These are phyloP conservation scores for Eulemur coronatus DNA, from an alignment of 2,797 vertebrate species.

Conservation along the genomic window DNA sequence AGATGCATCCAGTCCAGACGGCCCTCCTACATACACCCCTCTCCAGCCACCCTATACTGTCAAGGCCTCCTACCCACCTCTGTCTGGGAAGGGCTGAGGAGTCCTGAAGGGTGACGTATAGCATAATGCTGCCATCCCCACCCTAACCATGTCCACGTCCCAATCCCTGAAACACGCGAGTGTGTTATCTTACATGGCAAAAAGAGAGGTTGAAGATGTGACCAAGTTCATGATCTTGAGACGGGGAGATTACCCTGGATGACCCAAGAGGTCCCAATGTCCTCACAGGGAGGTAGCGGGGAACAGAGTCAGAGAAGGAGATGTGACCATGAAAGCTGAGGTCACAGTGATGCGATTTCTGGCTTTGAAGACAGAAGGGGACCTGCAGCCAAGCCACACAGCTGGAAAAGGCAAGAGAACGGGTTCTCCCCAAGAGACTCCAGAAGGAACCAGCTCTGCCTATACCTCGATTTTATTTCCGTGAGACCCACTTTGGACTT, in stretches of 20 bases:
- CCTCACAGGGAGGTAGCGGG: background rate
- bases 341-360: background rate
- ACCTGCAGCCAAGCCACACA: background rate
- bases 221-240: background rate
- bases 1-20: background rate
- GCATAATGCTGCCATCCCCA: too few species aligned
- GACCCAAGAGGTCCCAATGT: background rate
- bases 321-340: fast-evolving
- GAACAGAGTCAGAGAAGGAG: background rate
- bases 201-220: background rate
- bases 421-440: background rate
- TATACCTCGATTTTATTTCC: background rate
- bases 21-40: background rate
- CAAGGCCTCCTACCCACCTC: background rate
- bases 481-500: background rate
- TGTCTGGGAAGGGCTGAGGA: background rate
- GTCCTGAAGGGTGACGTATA: background rate
- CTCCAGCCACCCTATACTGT: background rate
- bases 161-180: background rate
- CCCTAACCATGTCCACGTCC: background rate
- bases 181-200: background rate
- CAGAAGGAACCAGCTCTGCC: background rate
- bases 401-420: background rate
- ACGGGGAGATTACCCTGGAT: background rate
- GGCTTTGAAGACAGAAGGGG: background rate